Base-by-base conservation (phyloP, 92 coral and sea anemone species). In the Muricea muricata region DNA sequence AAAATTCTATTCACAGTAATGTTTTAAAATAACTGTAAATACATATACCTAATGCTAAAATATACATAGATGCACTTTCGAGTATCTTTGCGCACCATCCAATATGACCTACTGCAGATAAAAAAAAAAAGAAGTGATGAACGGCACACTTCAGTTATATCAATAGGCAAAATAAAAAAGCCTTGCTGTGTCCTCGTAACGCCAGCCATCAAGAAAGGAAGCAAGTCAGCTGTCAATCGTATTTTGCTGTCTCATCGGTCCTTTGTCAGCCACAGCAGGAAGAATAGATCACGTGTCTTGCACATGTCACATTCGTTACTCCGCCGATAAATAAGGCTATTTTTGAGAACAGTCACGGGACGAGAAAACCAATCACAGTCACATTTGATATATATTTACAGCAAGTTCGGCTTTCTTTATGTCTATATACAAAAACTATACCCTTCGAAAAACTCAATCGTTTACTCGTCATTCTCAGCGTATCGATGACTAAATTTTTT, bases 1-100 rank as follows among this genome's bases (percentile, higher is more conserved):
- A 57, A 57, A 57, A 63, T 63, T 28, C n/a, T 63, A 63, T 63
- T 63, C 37, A 63, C 70, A 63, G 70, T 52, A 52, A 9, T 60
- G 23, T 60, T 13, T 23, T 23, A 63, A 18, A 18, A 63, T 63
- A 63, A 52, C 20, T 52, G 60, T 25, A 52, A 52, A 52, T 23
- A 52, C 60, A 52, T 6, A 52, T 25, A 9, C 12, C n/a, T n/a
- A 63, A 60, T 29, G 37, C 20, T 7, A 57, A 25, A 28, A 63
- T 63, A 63, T 28, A 63, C 24, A 63, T 30, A 28, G 11, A 63
- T 63, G 1, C 30, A 52, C 60, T 6, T 52, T 18, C 18, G 23
- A 12, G 14, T 45, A 52, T 52, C 60, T 52, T 52, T 52, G 60
- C 21, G 20, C 20, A 52, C 2, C 9, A 6, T 45, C 50, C 50